Evolutionary conservation across 2,797 vertebrate genomes (phyloP), one percentile per base, ranked within the genome.

Genomic region (Anolis apletophallus): DNA sequence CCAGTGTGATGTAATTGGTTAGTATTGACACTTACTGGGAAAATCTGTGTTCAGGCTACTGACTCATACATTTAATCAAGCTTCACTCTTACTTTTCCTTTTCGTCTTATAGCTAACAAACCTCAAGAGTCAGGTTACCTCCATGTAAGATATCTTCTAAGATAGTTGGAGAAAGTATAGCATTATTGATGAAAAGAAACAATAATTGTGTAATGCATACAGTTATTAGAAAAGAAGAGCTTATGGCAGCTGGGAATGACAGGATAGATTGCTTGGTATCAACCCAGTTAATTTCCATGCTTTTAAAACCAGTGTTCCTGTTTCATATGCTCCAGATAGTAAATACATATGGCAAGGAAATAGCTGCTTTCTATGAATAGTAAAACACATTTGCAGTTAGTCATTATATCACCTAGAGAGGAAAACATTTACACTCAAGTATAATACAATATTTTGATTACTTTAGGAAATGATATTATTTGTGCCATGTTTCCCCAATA

Each of bases 251-350:
- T 34, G 50, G 34, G 50, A 67, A 67, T 68, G 80, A 50, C 46
- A 32, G 19, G 19, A 23, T 68, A 54, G n/a, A 34, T 54, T 23
- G 29, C 54, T 81, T 81, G 17, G 68, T 19, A 54, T 69, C 40
- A 68, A 81, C 52, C 26, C 4, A 26, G 9, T 81, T 54, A 54
- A 69, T 54, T 67, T 4, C 64, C n/a, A 52, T 34, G 50, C 4
- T 71, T 81, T 81, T 54, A 81, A 72, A 81, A 81, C 36, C 3
- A 23, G n/a, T 26, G 4, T 75, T 75, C 73, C 26, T 23, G 34
- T 81, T 81, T 68, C 50, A 68, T 54, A 69, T 81, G n/a, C 12
- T 55, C 54, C n/a, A 52, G 17, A 69, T 81, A 81, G 80, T 21
- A 69, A 81, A 61, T 16, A 55, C 23, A n/a, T 81, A n/a, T 23